These are phyloP conservation scores for Plebejus melissa DNA, from an alignment of 2,888 invertebrate species.

Conservation along the genomic window DNA sequence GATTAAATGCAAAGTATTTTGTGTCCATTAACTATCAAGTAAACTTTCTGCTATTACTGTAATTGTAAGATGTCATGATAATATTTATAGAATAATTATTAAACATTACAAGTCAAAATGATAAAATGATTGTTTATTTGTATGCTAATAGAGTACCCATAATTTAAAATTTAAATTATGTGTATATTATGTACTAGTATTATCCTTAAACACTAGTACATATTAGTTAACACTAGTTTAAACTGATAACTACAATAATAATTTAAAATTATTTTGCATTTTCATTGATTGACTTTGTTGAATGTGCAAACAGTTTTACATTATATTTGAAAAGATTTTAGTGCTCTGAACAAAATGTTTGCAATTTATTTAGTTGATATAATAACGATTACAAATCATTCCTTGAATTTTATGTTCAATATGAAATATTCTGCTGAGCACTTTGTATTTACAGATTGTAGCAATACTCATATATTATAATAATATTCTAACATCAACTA, in stretches of 20 bases:
- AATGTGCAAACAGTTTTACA: neutral
- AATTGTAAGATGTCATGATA: neutral
- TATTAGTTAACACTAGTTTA: too few species aligned
- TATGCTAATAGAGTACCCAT: too few species aligned
- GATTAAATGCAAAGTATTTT: conserved; percentile 1
- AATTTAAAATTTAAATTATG: too few species aligned
- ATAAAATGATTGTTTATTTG: neutral
- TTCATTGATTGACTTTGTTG: too few species aligned
- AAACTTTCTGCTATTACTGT: neutral
- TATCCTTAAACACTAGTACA: too few species aligned
- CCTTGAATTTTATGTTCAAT: neutral
- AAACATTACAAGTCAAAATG: neutral
- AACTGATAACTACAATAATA: too few species aligned
- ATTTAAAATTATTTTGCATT: too few species aligned
- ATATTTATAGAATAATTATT: neutral
- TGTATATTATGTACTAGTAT: too few species aligned
- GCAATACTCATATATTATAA: neutral
- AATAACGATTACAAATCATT: neutral
- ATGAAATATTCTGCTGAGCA: neutral
- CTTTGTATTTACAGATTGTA: neutral
- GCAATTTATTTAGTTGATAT: neutral
- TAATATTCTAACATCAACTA: conserved; percentile 19
- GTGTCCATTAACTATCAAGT: neutral
- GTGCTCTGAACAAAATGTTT: too few species aligned
- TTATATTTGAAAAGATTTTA: neutral